Percentiles rank a stretch among this genome's conserved stretches.
Evolutionary conservation across 2,113 vertebrate genomes (phyloP).

Genomic region (Muntiacus muntjak): DNA sequence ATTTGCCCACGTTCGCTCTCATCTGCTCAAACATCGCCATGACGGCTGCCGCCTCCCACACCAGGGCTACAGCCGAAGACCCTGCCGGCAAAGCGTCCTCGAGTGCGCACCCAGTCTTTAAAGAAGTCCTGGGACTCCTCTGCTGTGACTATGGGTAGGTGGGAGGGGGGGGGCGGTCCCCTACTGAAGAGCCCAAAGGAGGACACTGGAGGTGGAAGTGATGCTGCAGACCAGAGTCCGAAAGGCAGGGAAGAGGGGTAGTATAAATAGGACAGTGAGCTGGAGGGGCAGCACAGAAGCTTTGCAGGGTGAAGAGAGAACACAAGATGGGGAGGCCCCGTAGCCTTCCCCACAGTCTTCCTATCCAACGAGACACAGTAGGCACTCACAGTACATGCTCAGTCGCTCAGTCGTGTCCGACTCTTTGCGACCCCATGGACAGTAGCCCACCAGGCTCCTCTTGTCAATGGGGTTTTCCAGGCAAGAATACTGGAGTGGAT

Average conservation of each 20-base stretch:
- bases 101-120: neutral
- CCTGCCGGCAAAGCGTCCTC: too few species aligned
- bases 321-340: neutral
- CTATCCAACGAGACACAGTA: neutral
- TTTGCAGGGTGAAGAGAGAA: neutral
- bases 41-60: too few species aligned
- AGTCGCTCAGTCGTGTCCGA: neutral
- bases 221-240: neutral
- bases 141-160: neutral
- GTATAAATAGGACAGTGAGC: neutral
- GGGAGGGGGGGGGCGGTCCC: too few species aligned
- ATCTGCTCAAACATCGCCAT: too few species aligned
- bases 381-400: neutral
- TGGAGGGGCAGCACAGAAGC: neutral
- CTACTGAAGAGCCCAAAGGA: neutral
- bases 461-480: neutral
- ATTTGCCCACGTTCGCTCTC: too few species aligned
- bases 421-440: neutral
- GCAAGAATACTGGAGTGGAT: neutral
- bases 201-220: neutral
- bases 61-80: too few species aligned
- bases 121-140: neutral
- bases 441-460: neutral
- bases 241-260: neutral
- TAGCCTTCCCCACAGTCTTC: neutral